These are phyloP conservation scores for Sylvietta virens DNA, from an alignment of 2,113 vertebrate species.

Conservation along the genomic window DNA sequence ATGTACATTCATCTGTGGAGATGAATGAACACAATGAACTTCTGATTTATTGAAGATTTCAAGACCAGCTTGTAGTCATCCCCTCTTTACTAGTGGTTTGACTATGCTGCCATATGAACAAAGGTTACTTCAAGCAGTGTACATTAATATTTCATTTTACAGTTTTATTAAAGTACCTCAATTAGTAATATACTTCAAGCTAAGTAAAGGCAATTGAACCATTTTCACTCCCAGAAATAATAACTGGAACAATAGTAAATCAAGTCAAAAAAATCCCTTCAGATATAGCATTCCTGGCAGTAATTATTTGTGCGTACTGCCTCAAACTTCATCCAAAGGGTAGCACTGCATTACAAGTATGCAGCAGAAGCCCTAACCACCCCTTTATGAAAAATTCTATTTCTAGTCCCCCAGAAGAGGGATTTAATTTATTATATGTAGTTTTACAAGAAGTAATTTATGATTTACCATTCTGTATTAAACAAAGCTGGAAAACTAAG, in stretches of 20 bases:
- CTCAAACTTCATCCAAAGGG: neutral
- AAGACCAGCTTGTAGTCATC: neutral
- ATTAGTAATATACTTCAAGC: neutral
- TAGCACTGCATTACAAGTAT: neutral
- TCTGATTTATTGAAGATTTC: neutral
- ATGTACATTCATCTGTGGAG: neutral
- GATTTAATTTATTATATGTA: constrained; percentile 65
- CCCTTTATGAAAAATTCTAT: constrained; percentile 27
- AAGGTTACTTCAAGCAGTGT: neutral
- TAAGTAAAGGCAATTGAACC: neutral
- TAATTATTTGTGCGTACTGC: neutral
- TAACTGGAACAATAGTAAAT: neutral
- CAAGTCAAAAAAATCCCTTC: neutral
- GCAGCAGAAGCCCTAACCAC: neutral
- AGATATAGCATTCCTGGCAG: neutral
- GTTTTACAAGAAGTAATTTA: constrained; percentile 49
- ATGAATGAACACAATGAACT: neutral
- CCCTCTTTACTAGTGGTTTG: neutral
- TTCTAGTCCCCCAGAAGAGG: constrained; percentile 28
- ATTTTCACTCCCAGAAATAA: neutral
- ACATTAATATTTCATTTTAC: neutral
- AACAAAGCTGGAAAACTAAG: constrained; percentile 54
- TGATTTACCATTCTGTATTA: constrained; percentile 51
- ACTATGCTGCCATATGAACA: neutral
- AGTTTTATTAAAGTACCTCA: neutral